Evolutionary conservation across 2,113 vertebrate genomes (phyloP).

Genomic region (Cnemophilus loriae): DNA sequence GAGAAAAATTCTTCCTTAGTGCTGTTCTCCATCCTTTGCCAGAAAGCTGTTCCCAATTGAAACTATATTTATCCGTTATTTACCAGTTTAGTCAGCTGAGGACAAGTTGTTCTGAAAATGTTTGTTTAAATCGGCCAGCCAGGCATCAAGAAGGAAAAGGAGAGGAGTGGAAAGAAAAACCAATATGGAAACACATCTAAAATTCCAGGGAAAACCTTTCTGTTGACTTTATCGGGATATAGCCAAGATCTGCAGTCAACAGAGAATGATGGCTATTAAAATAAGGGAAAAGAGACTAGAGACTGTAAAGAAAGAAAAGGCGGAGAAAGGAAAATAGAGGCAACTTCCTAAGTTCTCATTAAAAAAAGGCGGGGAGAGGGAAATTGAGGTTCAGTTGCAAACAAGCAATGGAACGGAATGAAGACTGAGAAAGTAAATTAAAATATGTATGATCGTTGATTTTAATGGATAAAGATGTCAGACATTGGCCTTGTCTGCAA

Average conservation of each 20-base stretch:
- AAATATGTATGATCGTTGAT: not conserved
- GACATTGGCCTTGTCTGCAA: not conserved
- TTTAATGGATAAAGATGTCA: not conserved
- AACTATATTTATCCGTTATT: conserved; percentile 53
- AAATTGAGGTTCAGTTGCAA: not conserved
- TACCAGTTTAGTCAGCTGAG: conserved; percentile 37
- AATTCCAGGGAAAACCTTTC: conserved; percentile 1
- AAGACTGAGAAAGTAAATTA: not conserved
- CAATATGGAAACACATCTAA: not conserved
- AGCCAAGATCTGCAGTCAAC: not conserved
- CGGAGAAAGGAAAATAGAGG: not conserved
- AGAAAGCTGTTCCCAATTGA: conserved; percentile 37
- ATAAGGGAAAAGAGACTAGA: not conserved
- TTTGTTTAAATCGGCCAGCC: conserved; percentile 20
- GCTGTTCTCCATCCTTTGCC: not conserved
- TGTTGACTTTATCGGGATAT: not conserved
- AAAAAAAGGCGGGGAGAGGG: not conserved
- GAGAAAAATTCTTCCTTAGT: conserved; percentile 20
- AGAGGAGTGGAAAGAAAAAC: not conserved
- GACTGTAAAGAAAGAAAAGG: not conserved
- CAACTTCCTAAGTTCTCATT: not conserved
- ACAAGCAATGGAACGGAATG: not conserved
- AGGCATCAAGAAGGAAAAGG: not conserved
- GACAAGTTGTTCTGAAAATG: conserved; percentile 45
- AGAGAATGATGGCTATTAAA: not conserved